Base-by-base conservation (phyloP, 2,888 invertebrate species). In the Lordiphosa andalusiaca region DNA sequence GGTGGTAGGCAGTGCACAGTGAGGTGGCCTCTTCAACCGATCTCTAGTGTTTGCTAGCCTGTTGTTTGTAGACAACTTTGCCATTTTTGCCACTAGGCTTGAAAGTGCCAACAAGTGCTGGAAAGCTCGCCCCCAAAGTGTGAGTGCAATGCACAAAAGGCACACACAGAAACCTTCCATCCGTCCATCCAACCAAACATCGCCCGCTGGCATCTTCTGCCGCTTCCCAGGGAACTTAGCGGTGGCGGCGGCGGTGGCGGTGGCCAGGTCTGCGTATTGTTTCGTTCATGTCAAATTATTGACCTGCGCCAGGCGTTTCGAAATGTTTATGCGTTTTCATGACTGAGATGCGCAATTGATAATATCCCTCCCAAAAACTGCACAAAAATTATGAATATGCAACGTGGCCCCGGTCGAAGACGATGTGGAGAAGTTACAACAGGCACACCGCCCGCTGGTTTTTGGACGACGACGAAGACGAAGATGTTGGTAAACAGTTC, bases 301-400 rank as follows among this genome's bases (percentile, higher is more conserved):
- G 87, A 87, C 80, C 77, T 73, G 69, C 84, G 86, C 77, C 71
- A 61, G 71, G 68, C 70, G 67, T 70, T 71, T 77, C 86, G 88
- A 87, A 86, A 87, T 87, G 88, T 87, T 87, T 87, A 87, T 87
- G 87, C 73, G 81, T 82, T 86, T 87, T 78, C 87, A 87, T 87
- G 87, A 85, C 86, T 72, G 74, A 87, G 87, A 87, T 87, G 82
- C 78, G 82, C 87, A 87, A 87, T 87, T 87, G 87, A 87, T 87
- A 87, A 87, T 16, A 69, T 84, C 61, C 63, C 42, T 55, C 62
- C 44, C 30, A 44, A 44, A 57, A 55, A 16, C 75, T 71, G 47
- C 33, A 30, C 25, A 25, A 25, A 47, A 81, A 74, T 81, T 77
- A 77, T 81, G 84, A 83, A 83, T 83, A 82, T 82, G 76, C 76